These are phyloP conservation scores for Maniola hyperantus DNA, from an alignment of 2,888 invertebrate species.

Conservation along the genomic window DNA sequence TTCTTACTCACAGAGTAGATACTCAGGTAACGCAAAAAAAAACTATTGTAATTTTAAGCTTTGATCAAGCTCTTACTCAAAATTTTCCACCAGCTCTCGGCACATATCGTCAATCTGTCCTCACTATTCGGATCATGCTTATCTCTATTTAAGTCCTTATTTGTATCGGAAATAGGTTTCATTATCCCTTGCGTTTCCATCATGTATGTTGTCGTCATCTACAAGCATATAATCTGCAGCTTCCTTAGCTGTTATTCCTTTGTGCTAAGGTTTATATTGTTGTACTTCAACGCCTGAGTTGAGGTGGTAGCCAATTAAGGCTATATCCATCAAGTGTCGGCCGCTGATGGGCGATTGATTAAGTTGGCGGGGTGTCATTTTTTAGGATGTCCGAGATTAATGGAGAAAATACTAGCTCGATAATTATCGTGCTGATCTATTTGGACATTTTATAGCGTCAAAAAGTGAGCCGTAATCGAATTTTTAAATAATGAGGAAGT, in stretches of 20 bases:
- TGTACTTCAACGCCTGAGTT: slow-evolving; percentile 15
- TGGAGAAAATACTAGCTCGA: slow-evolving; percentile 41
- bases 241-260: slow-evolving; percentile 20
- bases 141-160: slow-evolving; percentile 41
- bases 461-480: background rate
- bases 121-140: slow-evolving; percentile 37
- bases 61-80: background rate
- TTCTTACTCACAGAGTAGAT: too few relatives aligned
- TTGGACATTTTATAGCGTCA: background rate
- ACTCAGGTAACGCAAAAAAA: too few relatives aligned
- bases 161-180: slow-evolving; percentile 38
- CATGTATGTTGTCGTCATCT: slow-evolving; percentile 25
- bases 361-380: slow-evolving; percentile 61
- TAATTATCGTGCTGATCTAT: slow-evolving; percentile 10
- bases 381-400: slow-evolving; percentile 56
- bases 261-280: slow-evolving; percentile 28
- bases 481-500: too few relatives aligned
- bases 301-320: slow-evolving; percentile 40
- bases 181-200: slow-evolving; percentile 36
- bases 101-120: slow-evolving; percentile 49
- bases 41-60: too few relatives aligned
- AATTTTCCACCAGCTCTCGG: background rate
- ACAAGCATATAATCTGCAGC: slow-evolving; percentile 15
- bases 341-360: slow-evolving; percentile 65
- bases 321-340: slow-evolving; percentile 46